A percentile compares a stretch with the other conserved stretches of the same genome.
These are phyloP conservation scores for Leptobrachium ailaonicum DNA, from an alignment of 2,113 vertebrate species.

Conservation along the genomic window DNA sequence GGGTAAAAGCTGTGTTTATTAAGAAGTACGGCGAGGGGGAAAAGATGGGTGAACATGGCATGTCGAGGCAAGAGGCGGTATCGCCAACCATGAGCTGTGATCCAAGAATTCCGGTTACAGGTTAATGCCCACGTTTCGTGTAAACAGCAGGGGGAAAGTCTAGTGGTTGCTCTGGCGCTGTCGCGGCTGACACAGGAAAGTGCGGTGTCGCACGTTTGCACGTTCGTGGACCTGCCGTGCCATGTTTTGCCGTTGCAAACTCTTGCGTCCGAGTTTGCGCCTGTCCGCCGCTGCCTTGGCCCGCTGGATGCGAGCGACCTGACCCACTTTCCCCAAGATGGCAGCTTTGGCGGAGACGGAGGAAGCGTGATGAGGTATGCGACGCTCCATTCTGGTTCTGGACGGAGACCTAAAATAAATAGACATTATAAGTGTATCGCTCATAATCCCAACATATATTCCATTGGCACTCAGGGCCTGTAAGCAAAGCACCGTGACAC, in stretches of 20 bases:
- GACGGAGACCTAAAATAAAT: slow-evolving; percentile 64
- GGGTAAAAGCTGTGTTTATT: no score
- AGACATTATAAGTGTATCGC: neutral
- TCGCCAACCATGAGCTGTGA: slow-evolving; percentile 26
- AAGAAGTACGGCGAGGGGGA: neutral
- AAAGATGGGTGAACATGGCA: slow-evolving; percentile 7
- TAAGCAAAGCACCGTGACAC: no score
- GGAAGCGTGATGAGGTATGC: slow-evolving; percentile 64
- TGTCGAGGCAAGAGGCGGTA: slow-evolving; percentile 22
- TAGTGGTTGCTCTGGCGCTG: slow-evolving; percentile 91
- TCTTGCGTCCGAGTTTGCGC: slow-evolving; percentile 80
- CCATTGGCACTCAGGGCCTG: no score
- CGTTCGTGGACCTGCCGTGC: slow-evolving; percentile 78
- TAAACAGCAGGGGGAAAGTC: slow-evolving; percentile 52
- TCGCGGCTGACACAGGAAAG: slow-evolving; percentile 90
- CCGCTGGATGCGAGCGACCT: slow-evolving; percentile 81
- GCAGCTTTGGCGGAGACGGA: slow-evolving; percentile 70
- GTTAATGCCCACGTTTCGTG: slow-evolving; percentile 43
- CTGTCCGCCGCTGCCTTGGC: slow-evolving; percentile 81
- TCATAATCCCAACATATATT: neutral
- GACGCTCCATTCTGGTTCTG: slow-evolving; percentile 59
- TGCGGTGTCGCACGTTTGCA: slow-evolving; percentile 69
- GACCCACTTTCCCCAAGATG: slow-evolving; percentile 82
- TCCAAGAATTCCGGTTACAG: slow-evolving; percentile 37
- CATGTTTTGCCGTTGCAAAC: slow-evolving; percentile 90